A percentile compares a stretch with the other conserved stretches of the same genome.
These are phyloP conservation scores for Ochropleura leucogaster DNA, from an alignment of 2,888 invertebrate genomes.

Conservation along the genomic window DNA sequence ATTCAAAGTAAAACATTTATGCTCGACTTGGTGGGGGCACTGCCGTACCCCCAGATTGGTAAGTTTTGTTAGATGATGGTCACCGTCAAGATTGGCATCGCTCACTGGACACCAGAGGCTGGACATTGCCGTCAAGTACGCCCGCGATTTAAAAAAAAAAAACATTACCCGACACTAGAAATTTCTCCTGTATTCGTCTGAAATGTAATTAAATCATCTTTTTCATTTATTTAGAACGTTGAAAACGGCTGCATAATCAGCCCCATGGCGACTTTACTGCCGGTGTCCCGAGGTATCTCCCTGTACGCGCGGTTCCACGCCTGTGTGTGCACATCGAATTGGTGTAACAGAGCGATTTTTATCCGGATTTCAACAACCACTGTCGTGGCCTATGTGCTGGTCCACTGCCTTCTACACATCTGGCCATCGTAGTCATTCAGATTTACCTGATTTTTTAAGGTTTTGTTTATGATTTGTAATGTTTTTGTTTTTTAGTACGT, in stretches of 20 bases:
- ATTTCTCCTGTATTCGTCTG: no score
- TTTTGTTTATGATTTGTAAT: slow-evolving; percentile 1
- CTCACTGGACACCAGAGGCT: no score
- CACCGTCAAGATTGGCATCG: no score
- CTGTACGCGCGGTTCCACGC: slow-evolving; percentile 83
- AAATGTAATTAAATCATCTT: background rate
- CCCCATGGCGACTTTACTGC: slow-evolving; percentile 81
- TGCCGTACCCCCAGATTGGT: no score
- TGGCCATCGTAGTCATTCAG: background rate
- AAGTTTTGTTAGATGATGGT: no score
- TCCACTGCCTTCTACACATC: background rate
- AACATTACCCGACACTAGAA: no score
- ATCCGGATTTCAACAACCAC: background rate
- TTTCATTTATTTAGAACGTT: slow-evolving; percentile 67
- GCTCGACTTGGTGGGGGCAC: no score
- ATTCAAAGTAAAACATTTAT: background rate
- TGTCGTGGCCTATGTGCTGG: background rate
- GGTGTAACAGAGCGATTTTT: slow-evolving; percentile 74
- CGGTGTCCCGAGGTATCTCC: slow-evolving; percentile 81
- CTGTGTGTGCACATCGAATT: slow-evolving; percentile 81
- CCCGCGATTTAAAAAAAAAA: no score
- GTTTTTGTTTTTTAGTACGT: slow-evolving; percentile 4
- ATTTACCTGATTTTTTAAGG: background rate
- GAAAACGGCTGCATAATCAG: slow-evolving; percentile 81
- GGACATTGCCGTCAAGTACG: no score